These are phyloP conservation scores for Phyllopteryx taeniolatus DNA, from an alignment of 2,113 vertebrate genomes.

Conservation along the genomic window DNA sequence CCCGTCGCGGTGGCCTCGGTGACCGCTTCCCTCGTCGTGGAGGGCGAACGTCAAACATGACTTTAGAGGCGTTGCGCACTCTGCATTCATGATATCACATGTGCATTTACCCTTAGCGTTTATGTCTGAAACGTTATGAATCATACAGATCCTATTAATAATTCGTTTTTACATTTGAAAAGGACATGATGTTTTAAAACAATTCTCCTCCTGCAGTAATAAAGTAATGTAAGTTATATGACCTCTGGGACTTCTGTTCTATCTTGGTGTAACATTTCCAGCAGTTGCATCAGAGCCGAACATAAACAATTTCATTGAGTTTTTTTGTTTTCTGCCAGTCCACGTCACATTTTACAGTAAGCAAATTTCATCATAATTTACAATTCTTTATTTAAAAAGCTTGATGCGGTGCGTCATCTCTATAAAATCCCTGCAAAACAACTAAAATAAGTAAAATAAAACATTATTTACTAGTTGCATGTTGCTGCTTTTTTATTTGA, in stretches of 20 bases:
- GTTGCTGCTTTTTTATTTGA: too few relatives aligned
- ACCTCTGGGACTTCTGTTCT: too few relatives aligned
- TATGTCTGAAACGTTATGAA: not conserved
- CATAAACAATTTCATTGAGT: not conserved
- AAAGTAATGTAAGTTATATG: too few relatives aligned
- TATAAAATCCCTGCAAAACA: too few relatives aligned
- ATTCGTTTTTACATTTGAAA: too few relatives aligned
- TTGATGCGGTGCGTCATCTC: too few relatives aligned
- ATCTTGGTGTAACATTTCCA: not conserved
- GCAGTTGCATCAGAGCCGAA: not conserved
- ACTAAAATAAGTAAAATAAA: too few relatives aligned
- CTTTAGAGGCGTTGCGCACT: conserved; percentile 5
- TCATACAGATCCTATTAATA: not conserved
- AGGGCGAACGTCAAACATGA: conserved; percentile 10
- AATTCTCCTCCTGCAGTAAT: too few relatives aligned
- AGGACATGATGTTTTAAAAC: too few relatives aligned
- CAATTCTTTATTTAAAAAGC: too few relatives aligned
- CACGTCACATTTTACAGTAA: not conserved
- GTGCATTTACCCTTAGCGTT: not conserved
- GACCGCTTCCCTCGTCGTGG: conserved; percentile 13
- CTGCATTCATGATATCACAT: not conserved
- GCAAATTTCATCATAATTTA: not conserved
- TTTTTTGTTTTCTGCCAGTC: not conserved
- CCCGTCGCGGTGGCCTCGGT: conserved; percentile 14
- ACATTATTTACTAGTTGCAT: too few relatives aligned